These are phyloP conservation scores for Scelioninae gen. 1 DNA, from an alignment of 2,888 invertebrate genomes.

Conservation along the genomic window DNA sequence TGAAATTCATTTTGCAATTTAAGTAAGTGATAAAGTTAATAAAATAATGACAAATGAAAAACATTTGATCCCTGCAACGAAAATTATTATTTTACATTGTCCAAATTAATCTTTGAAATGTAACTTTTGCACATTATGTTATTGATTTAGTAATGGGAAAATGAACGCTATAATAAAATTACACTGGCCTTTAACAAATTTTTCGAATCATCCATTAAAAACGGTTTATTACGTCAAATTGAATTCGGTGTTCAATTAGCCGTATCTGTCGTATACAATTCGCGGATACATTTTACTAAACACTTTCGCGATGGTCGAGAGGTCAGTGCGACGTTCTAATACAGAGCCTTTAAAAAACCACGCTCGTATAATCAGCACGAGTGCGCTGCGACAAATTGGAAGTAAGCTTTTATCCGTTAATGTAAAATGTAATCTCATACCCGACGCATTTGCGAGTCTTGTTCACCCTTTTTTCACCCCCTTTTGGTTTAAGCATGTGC, in stretches of 20 bases:
- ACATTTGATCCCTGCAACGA: no score
- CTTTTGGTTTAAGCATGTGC: slow-evolving; percentile 28
- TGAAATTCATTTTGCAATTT: no score
- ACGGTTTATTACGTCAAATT: slow-evolving; percentile 18
- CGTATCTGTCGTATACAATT: slow-evolving; percentile 3
- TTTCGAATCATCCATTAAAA: not conserved
- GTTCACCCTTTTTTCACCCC: slow-evolving; percentile 26
- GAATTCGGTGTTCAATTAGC: slow-evolving; percentile 13
- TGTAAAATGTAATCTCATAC: slow-evolving; percentile 63
- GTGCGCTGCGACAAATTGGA: slow-evolving; percentile 71
- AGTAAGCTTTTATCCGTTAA: slow-evolving; percentile 70
- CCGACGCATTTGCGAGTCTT: slow-evolving; percentile 21
- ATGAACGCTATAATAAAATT: no score
- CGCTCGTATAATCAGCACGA: slow-evolving; percentile 68
- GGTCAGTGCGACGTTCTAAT: slow-evolving; percentile 55
- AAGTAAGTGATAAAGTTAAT: no score
- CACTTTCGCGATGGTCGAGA: slow-evolving; percentile 36
- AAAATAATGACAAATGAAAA: no score
- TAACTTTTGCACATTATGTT: no score
- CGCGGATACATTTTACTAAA: slow-evolving; percentile 28
- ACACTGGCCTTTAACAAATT: no score
- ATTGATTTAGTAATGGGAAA: no score
- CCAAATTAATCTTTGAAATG: no score
- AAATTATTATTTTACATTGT: no score
- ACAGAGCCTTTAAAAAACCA: slow-evolving; percentile 48